Base-by-base conservation (phyloP, 2,797 vertebrate species). In the Vipera ursinii region DNA sequence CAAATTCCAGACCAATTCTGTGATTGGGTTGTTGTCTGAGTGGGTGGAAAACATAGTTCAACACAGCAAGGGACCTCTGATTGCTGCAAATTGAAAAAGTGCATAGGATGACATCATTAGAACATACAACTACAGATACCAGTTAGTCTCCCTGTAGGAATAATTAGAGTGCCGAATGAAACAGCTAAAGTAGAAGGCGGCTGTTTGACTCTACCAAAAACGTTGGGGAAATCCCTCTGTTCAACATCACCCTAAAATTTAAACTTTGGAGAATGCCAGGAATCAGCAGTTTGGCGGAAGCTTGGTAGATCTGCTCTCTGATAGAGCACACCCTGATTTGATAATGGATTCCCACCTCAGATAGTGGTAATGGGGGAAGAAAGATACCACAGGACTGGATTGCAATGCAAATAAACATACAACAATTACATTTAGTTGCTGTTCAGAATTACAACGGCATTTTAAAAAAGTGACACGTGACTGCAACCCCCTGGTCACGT, bases 21-120 rank as follows among this genome's bases (percentile, higher is more conserved):
- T 15, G 14, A 4, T 57, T 57, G 56, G 56, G 13, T 57, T 57
- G 13, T 57, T 57, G 95, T 90, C n/a, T 95, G 93, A 38, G 95
- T 95, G 95, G 96, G 95, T 96, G 95, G 96, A 96, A 94, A 96
- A 96, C 95, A 4, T 69, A 69, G n/a, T 69, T n/a, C n/a, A 32
- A 69, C 65, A 69, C 28, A 69, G 28, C n/a, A 6, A 32, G 65
- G 20, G 65, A 32, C 14, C 10, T n/a, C 65, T 5, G 12, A n/a
- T 32, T 69, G 65, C 28, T 13, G 65, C 32, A 69, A 32, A 32
- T 6, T 22, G 57, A 59, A 59, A 20, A 59, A 22, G 20, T 55
- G 26, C 14, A 55, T 7, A 86, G 1, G 26, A 53, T n/a, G 5
- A 15, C 13, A 55, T 48, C 51, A 55, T n/a, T 14, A 8, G 48